Base-by-base conservation (phyloP, 37 sponge, comb jelly and placozoan genomes). In the Tethya wilhelma region DNA sequence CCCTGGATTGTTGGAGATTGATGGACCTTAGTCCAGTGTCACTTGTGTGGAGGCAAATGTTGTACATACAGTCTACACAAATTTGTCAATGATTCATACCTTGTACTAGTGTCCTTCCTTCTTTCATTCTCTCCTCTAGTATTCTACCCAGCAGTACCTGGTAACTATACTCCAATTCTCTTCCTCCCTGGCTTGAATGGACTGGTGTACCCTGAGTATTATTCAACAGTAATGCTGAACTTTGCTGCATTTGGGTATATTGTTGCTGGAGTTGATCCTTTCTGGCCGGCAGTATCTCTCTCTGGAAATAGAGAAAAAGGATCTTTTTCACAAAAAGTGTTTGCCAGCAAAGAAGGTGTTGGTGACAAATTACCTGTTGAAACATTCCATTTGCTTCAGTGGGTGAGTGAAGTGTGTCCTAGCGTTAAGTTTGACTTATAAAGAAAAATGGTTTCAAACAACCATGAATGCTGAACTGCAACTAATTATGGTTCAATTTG, bases 141-240 rank as follows among this genome's bases (percentile, higher is more conserved):
- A 55, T 79, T 39, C 33, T 90, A 75, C 66, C 90, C 90, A 7
- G 43, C 30, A 14, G 62, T 32, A 12, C 41, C 79, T 73, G 90
- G 81, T 2, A 43, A 29, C 2, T 90, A 90, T 58, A 80, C 56
- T 32, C 83, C 85, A 1, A n/a, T 90, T 1, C 30, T 90, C 23
- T 90, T 90, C 56, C 63, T 84, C 34, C 84, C 85, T 25, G 90
- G 90, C 0, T 28, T 90, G 43, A 42, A 59, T 65, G 84, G 76
- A 19, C 14, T 55, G 23, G 53, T 90, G n/a, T 66, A 38, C 30
- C 45, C 80, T 4, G 69, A 90, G 44, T 32, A 73, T 37, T 90
- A 90, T 59, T 58, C 79, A 0, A 78, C 78, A 23, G 75, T 75
- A 20, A 41, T 84, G 38, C 30, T 43, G 26, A 44, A 75, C 38